phyloP scores from a whole-genome alignment of 1,140 invertebrate species.

The Nephila pilipes region DNA sequence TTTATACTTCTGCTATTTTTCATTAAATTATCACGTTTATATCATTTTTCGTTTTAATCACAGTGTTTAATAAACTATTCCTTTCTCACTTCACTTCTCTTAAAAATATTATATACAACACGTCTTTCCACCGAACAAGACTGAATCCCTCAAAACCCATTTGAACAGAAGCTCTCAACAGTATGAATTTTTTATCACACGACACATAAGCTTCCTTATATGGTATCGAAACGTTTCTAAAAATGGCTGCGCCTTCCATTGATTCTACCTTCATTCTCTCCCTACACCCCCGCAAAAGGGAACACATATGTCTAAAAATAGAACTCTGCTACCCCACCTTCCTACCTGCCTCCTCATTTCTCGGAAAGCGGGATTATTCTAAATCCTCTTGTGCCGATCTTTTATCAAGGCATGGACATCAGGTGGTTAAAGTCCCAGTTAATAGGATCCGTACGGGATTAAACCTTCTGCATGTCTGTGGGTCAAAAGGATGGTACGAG shows the following conservation, averaged over 20 bases:
- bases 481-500: not conserved
- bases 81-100: not conserved
- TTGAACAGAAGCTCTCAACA: not conserved
- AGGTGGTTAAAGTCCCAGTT: not conserved
- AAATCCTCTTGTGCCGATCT: not conserved
- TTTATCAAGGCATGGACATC: not conserved
- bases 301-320: constrained; percentile 60
- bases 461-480: not conserved
- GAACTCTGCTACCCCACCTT: not conserved
- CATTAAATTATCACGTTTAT: too few relatives aligned
- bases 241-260: constrained; percentile 56
- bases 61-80: not conserved
- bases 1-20: too few relatives aligned
- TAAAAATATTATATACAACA: not conserved
- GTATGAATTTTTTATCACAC: constrained; percentile 17
- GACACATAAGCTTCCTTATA: not conserved
- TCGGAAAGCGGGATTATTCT: not conserved
- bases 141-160: not conserved
- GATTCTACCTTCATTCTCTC: not conserved
- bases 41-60: not conserved
- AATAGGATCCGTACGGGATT: not conserved
- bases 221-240: constrained; percentile 36
- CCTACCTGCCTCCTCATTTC: not conserved
- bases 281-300: not conserved
- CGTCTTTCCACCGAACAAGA: not conserved